Conservation (phyloP, 1,140 invertebrate species). For the Brachionus sp. region DNA sequence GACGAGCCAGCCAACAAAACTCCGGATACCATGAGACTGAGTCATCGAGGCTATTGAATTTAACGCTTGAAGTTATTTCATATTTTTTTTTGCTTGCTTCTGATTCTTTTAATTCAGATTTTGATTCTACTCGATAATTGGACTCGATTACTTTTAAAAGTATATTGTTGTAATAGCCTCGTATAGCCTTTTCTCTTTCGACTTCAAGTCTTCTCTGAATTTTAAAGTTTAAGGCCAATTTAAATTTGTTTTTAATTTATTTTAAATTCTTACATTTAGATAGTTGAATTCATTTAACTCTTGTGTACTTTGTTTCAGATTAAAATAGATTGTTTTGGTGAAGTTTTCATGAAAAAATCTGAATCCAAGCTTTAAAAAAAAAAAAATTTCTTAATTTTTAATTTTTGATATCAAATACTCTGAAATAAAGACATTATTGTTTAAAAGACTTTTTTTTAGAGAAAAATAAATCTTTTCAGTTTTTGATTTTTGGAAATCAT, state of each 20-base stretch:
- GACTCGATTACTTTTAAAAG: neutral
- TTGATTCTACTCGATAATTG: neutral
- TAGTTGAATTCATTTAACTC: neutral
- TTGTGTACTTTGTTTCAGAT: neutral
- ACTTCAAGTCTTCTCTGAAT: neutral
- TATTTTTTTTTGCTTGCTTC: neutral
- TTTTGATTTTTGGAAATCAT: too few species aligned
- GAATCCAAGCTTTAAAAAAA: neutral
- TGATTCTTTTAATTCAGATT: neutral
- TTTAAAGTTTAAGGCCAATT: neutral
- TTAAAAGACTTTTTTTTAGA: too few species aligned
- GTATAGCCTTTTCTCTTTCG: neutral
- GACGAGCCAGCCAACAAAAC: neutral
- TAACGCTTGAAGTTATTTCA: neutral
- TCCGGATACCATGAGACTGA: neutral
- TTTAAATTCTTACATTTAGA: neutral
- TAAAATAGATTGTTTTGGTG: slow-evolving; percentile 1
- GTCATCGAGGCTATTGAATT: neutral
- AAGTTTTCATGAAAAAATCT: neutral
- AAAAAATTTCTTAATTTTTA: neutral
- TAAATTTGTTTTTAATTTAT: too few species aligned
- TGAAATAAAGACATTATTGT: too few species aligned
- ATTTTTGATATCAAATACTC: too few species aligned
- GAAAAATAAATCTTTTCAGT: too few species aligned
- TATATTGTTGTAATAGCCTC: slow-evolving; percentile 2